Percentiles rank a stretch among this genome's conserved stretches.
These are phyloP conservation scores for Callithrix jacchus DNA, from an alignment of 2,113 vertebrate species.

Conservation along the genomic window DNA sequence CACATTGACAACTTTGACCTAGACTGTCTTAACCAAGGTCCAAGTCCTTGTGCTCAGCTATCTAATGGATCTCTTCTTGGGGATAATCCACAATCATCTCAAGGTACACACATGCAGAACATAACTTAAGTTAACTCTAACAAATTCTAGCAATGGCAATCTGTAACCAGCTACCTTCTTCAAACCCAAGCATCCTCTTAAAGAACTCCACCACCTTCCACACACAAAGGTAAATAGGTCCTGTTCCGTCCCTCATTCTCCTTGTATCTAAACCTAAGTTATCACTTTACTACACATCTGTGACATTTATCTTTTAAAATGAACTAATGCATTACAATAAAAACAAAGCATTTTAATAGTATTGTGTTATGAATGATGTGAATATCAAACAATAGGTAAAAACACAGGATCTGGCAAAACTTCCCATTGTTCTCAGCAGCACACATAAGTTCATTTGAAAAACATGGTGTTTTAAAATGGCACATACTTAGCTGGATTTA, in stretches of 20 bases:
- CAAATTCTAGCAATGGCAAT: not conserved
- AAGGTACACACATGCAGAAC: not conserved
- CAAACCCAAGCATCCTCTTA: not conserved
- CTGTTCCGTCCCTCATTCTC: not conserved
- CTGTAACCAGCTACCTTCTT: not conserved
- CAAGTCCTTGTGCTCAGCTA: not conserved
- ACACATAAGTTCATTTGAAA: not conserved
- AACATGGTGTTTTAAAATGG: not conserved
- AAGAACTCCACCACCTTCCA: not conserved
- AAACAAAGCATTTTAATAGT: not conserved
- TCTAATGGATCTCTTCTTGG: not conserved
- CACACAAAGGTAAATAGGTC: not conserved
- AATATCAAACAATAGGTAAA: constrained; percentile 4
- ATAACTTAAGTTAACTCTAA: not conserved
- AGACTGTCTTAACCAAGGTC: not conserved
- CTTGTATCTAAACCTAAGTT: not conserved
- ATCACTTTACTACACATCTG: not conserved
- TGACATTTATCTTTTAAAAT: constrained; percentile 17
- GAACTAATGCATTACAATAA: not conserved
- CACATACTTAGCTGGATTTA: not conserved
- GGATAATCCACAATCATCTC: not conserved
- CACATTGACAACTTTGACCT: not conserved
- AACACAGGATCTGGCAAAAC: not conserved
- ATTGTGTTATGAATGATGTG: not conserved
- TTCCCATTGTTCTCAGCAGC: constrained; percentile 19